Percentiles rank a stretch among this genome's conserved stretches.
Conservation (phyloP, 1,140 invertebrate species). For the Caenorhabditis brenneri region DNA sequence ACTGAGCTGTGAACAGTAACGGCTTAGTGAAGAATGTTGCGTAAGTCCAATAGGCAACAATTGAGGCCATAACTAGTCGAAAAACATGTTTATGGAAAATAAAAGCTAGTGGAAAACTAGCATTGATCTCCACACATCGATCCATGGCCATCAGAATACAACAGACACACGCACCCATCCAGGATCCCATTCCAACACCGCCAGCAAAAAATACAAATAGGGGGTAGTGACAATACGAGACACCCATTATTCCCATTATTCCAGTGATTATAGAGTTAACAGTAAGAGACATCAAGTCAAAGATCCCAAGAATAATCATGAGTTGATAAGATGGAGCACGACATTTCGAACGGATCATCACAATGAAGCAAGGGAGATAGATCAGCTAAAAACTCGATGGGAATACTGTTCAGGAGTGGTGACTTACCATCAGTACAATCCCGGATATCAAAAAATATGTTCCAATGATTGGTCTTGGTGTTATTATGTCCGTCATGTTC, state of each 20-base stretch:
- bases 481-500: neutral
- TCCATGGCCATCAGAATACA: constrained; percentile 21
- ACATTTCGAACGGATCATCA: neutral
- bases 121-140: neutral
- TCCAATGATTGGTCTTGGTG: neutral
- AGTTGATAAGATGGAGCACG: constrained; percentile 7
- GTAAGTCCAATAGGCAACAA: neutral
- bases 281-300: constrained; percentile 6
- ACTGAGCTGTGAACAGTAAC: neutral
- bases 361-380: constrained; percentile 73
- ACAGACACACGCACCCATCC: neutral
- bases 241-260: neutral
- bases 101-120: neutral
- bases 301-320: constrained; percentile 23
- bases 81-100: neutral
- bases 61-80: neutral
- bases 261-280: constrained; percentile 23
- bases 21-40: neutral
- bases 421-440: neutral
- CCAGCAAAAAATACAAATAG: neutral
- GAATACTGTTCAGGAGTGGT: neutral
- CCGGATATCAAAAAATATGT: neutral
- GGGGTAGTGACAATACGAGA: constrained; percentile 1
- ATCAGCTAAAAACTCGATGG: constrained; percentile 77
- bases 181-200: neutral